phyloP scores from a whole-genome alignment of 2,113 vertebrate genomes.

The Apistogramma diplotaenia region DNA sequence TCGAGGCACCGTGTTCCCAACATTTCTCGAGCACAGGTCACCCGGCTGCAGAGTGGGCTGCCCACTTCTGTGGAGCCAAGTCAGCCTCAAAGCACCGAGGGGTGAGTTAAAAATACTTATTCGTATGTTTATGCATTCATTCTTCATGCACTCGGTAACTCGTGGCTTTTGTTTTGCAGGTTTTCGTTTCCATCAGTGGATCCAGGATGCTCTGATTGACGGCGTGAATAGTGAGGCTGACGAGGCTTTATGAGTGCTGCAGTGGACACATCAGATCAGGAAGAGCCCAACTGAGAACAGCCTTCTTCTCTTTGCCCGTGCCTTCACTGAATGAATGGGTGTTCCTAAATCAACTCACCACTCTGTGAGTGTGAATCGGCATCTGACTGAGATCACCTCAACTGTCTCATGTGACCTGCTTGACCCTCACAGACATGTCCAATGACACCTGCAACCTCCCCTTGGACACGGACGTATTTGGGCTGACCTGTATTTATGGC shows the following conservation, averaged over 20 bases:
- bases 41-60: not conserved
- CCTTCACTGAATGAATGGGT: conserved; percentile 1
- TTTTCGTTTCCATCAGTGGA: conserved; percentile 20
- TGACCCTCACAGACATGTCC: conserved; percentile 59
- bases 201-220: conserved; percentile 10
- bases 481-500: conserved; percentile 77
- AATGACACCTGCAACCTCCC: conserved; percentile 75
- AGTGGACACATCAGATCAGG: not conserved
- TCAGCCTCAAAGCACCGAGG: not conserved
- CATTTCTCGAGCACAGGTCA: conserved; percentile 52
- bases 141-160: not conserved
- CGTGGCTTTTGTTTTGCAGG: conserved; percentile 11
- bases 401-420: conserved; percentile 1
- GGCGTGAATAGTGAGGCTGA: not conserved
- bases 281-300: not conserved
- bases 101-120: conserved; percentile 21
- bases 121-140: not conserved
- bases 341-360: not conserved
- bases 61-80: not conserved
- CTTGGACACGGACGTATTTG: conserved; percentile 68
- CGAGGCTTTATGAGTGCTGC: conserved; percentile 9
- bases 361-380: not conserved
- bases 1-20: conserved; percentile 60
- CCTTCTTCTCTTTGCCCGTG: not conserved
- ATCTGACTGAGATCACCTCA: not conserved